Percentiles rank a stretch among this genome's conserved stretches.
Conservation (phyloP, 2,888 invertebrate genomes). For the Quadroppia sp. region DNA sequence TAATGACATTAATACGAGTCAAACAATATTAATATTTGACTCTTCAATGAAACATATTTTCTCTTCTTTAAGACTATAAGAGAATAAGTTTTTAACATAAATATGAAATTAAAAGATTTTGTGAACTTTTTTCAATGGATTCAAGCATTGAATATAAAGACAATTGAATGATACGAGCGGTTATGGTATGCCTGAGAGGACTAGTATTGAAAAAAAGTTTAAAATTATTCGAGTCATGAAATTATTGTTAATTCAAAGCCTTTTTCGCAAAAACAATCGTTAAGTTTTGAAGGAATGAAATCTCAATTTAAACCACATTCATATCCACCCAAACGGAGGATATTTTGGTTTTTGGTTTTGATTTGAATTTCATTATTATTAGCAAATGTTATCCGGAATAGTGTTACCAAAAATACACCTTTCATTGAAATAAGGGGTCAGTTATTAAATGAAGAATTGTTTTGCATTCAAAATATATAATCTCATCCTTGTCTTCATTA, state of each 20-base stretch:
- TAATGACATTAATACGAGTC: constrained; percentile 13
- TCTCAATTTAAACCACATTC: background rate
- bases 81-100: too few species aligned
- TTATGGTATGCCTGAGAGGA: background rate
- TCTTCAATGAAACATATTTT: too few species aligned
- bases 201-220: constrained; percentile 13
- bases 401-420: too few species aligned
- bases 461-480: background rate
- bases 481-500: background rate
- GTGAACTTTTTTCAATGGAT: background rate
- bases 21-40: too few species aligned
- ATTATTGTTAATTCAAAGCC: background rate
- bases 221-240: constrained; percentile 13
- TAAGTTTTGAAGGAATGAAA: background rate
- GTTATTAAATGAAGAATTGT: background rate
- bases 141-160: background rate
- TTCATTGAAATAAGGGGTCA: background rate
- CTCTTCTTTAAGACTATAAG: too few species aligned
- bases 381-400: too few species aligned
- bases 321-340: background rate
- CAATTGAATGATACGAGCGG: background rate
- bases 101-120: background rate
- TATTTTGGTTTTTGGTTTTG: too few species aligned
- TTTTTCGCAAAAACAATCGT: background rate
- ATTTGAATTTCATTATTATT: too few species aligned